Percentiles rank a stretch among this genome's conserved stretches.
Conservation (phyloP, 2,113 vertebrate genomes). For the Canis aureus region DNA sequence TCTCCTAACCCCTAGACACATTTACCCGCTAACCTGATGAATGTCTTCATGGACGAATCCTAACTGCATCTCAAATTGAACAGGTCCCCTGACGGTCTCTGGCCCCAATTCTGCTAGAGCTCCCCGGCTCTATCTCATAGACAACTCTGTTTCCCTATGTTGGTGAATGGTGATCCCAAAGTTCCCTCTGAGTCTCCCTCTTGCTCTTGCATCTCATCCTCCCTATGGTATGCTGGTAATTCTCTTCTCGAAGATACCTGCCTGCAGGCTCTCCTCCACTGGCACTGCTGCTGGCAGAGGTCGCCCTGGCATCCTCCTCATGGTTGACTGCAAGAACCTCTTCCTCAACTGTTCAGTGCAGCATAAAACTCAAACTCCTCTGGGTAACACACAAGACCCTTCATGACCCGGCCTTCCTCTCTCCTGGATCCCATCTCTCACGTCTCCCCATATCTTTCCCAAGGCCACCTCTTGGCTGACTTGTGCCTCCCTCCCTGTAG, state of each 20-base stretch:
- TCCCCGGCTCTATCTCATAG: too few relatives aligned
- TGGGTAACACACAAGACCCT: background rate
- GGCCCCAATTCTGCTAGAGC: background rate
- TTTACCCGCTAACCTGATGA: background rate
- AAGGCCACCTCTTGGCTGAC: too few relatives aligned
- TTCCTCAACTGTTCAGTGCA: background rate
- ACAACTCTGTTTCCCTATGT: too few relatives aligned
- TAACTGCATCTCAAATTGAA: background rate
- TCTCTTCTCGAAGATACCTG: background rate
- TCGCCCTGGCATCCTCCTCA: background rate
- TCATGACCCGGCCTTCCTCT: too few relatives aligned
- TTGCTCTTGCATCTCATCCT: too few relatives aligned
- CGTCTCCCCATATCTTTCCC: background rate
- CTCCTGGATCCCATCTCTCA: too few relatives aligned
- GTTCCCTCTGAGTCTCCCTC: too few relatives aligned
- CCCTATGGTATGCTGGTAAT: background rate
- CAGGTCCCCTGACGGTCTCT: background rate
- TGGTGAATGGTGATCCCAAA: background rate
- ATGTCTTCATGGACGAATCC: fast-evolving
- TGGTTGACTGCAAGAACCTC: background rate
- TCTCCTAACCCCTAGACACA: background rate
- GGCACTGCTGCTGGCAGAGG: too few relatives aligned
- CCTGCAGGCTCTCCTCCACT: background rate
- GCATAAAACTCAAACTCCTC: background rate
- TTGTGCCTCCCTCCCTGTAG: too few relatives aligned